phyloP scores from a whole-genome alignment of 2,113 vertebrate genomes.

The Dinomys branickii region DNA sequence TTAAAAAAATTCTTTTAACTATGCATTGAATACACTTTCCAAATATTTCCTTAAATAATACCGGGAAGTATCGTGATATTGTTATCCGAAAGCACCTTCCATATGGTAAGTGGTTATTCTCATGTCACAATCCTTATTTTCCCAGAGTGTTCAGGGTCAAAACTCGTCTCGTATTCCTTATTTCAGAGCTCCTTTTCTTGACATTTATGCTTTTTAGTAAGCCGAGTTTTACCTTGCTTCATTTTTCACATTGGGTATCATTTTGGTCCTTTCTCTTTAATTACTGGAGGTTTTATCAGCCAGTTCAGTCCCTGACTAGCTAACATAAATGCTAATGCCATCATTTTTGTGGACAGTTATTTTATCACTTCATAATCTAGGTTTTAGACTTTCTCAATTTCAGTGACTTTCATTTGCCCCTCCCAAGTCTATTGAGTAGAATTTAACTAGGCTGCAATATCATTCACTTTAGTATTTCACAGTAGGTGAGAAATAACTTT shows the following conservation, averaged over 20 bases:
- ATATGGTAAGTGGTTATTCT: not conserved
- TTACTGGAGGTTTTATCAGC: not conserved
- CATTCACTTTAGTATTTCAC: not conserved
- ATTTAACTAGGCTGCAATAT: not conserved
- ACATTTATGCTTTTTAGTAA: not conserved
- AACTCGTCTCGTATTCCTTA: not conserved
- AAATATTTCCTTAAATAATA: not conserved
- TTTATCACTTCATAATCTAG: not conserved
- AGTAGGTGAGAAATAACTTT: not conserved
- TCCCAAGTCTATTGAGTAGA: not conserved
- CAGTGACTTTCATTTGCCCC: not conserved
- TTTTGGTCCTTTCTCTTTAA: not conserved
- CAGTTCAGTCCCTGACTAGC: not conserved
- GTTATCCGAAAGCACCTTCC: not conserved
- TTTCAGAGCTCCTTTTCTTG: not conserved
- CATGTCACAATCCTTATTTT: not conserved
- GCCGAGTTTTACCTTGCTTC: not conserved
- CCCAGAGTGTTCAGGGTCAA: not conserved
- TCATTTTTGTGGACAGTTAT: not conserved
- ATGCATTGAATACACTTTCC: not conserved
- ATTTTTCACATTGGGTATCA: not conserved
- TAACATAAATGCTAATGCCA: not conserved
- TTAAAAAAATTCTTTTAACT: not conserved
- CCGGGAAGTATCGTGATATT: not conserved
- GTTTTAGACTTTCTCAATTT: not conserved